Percentiles rank a stretch among this genome's conserved stretches.
Conservation (phyloP, 2,888 invertebrate species). For the Biston stratarius region DNA sequence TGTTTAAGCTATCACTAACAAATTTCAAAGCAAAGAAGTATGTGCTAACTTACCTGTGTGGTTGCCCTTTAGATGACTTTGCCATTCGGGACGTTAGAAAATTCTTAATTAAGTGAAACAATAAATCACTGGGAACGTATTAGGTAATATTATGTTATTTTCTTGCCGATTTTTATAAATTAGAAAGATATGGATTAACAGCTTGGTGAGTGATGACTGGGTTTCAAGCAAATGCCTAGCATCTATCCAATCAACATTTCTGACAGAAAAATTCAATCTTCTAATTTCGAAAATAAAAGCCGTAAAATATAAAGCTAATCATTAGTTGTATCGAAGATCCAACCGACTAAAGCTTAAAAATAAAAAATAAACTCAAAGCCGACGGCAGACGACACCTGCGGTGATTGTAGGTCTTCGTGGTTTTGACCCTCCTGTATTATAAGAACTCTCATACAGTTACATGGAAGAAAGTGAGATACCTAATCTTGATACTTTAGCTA, state of each 20-base stretch:
- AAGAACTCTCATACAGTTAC: conserved; percentile 4
- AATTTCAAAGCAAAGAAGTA: no score
- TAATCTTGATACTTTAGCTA: conserved; percentile 18
- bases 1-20: no score
- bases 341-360: conserved; percentile 25
- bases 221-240: no score
- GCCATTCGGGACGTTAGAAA: no score
- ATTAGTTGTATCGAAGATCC: background rate
- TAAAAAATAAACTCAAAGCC: conserved; percentile 65
- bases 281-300: background rate
- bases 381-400: conserved; percentile 76
- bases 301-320: background rate
- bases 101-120: no score
- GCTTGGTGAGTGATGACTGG: no score
- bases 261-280: background rate
- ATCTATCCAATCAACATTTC: background rate
- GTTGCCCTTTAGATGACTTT: no score
- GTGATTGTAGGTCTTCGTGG: conserved; percentile 82
- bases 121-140: no score
- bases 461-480: background rate
- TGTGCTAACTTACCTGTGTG: no score
- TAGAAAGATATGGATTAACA: no score
- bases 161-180: no score
- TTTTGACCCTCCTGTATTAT: conserved; percentile 47
- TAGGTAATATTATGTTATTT: no score